Percentiles rank a stretch among this genome's conserved stretches.
Evolutionary conservation across 2,797 vertebrate species (phyloP).

Genomic region (Tauraco hartlaubi): DNA sequence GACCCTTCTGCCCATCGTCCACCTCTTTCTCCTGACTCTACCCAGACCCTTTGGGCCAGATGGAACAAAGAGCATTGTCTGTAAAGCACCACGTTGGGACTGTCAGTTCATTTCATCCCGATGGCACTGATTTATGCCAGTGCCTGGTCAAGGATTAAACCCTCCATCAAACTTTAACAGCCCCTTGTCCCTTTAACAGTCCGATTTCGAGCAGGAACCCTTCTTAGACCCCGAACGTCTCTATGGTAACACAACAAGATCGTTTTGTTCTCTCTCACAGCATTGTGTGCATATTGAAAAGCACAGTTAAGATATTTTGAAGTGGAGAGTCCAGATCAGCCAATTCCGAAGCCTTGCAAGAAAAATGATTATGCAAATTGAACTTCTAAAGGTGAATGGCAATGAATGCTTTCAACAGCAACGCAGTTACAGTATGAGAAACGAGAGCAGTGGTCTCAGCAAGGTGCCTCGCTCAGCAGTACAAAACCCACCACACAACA

Average conservation of each 20-base stretch:
- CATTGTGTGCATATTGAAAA: constrained; percentile 68
- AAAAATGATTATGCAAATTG: constrained; percentile 65
- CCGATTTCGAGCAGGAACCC: constrained; percentile 58
- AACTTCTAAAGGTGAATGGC: constrained; percentile 54
- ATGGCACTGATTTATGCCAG: constrained; percentile 8
- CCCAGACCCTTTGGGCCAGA: neutral
- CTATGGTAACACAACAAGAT: constrained; percentile 77
- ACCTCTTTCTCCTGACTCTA: neutral
- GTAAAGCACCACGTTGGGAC: neutral
- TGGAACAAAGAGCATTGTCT: neutral
- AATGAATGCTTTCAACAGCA: constrained; percentile 8
- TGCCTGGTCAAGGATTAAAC: constrained; percentile 46
- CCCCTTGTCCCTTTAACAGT: constrained; percentile 64
- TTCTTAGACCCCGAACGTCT: constrained; percentile 64
- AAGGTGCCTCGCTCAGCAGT: neutral
- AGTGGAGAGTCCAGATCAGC: constrained; percentile 49
- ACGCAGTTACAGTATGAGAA: neutral
- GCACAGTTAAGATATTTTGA: constrained; percentile 59
- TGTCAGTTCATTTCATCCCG: constrained; percentile 27
- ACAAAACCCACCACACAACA: neutral
- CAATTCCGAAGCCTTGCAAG: constrained; percentile 40
- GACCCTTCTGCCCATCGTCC: neutral
- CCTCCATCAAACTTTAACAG: constrained; percentile 44
- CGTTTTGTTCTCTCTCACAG: constrained; percentile 60
- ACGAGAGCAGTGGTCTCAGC: neutral